Evolutionary conservation across 2,797 vertebrate species (phyloP).

Genomic region (Eulemur rubriventer): DNA sequence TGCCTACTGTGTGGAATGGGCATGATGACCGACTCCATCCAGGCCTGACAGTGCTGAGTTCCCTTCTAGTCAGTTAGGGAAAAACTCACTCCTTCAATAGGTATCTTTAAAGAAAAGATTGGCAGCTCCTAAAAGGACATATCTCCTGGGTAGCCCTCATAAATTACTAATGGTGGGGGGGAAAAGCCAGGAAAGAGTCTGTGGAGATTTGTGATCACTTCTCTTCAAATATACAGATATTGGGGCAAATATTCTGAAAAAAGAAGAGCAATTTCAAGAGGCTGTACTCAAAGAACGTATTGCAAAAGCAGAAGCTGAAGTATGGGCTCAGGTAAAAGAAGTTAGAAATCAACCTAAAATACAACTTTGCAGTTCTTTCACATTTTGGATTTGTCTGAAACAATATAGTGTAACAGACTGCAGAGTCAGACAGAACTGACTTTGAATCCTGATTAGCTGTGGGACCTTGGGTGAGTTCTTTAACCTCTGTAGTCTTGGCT

Average conservation of each 20-base stretch:
- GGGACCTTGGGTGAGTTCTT: not conserved
- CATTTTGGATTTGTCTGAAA: not conserved
- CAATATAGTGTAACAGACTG: not conserved
- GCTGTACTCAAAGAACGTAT: conserved; percentile 64
- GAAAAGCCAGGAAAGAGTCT: not conserved
- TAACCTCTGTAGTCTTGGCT: not conserved
- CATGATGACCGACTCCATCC: not conserved
- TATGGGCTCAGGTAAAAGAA: conserved; percentile 81
- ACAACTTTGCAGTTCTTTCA: not conserved
- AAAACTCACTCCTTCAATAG: not conserved
- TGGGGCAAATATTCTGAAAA: conserved; percentile 77
- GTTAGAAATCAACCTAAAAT: not conserved
- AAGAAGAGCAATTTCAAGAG: conserved; percentile 64
- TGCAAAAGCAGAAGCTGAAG: conserved; percentile 74
- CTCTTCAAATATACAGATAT: conserved; percentile 74
- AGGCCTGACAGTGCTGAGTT: not conserved
- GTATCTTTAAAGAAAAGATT: not conserved
- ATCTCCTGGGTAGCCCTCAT: not conserved
- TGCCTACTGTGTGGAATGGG: not conserved
- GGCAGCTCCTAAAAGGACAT: not conserved
- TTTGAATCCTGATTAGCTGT: not conserved
- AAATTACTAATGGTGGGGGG: not conserved
- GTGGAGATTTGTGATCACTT: conserved; percentile 35
- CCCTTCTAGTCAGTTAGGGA: not conserved
- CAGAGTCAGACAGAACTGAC: not conserved